Evolutionary conservation across 2,113 vertebrate species (phyloP), one percentile per base, ranked within the genome.

Genomic region (Microcebus murinus): DNA sequence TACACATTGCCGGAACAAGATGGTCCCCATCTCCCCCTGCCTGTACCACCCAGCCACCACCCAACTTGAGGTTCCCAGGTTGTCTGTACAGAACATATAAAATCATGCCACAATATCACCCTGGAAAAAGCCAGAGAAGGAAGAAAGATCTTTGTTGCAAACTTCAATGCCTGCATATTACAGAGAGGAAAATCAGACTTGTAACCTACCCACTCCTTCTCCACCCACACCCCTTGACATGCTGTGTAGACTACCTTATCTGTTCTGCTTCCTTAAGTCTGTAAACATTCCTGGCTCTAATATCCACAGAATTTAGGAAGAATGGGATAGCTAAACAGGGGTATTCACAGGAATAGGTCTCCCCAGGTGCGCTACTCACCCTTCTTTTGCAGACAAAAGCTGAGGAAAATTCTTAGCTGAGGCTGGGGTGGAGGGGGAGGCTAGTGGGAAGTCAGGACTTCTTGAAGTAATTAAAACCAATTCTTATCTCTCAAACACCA

Each of bases 401-500:
- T 91, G 50, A 17, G 57, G 57, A 5, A 59, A 70, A 85, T 45
- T 59, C 27, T 70, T 70, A 81, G 61, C 27, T 20, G 73, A 45
- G 45, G 14, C 34, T 74, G 4, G 39, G 42, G 17, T 27, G 1
- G 13, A 13, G 1, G 9, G 20, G n/a, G 15, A 63, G 18, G 50
- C n/a, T 82, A 45, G 57, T 21, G 15, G 21, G 34, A 87, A 18
- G 27, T 7, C 50, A 36, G 45, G 31, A 92, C 71, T 63, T 34
- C 52, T 93, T 85, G 67, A 74, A 65, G 70, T 89, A 63, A 70
- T 71, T 86, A 87, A 95, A 94, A 92, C 29, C 84, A 86, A 31
- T 81, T 83, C 79, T 74, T 92, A 80, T 50, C 91, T 94, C 34
- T 68, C 77, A 17, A 81, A 89, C 79, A 67, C 50, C 82, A 68